Evolutionary conservation across 2,113 vertebrate species (phyloP).

Genomic region (Paralichthys olivaceus): DNA sequence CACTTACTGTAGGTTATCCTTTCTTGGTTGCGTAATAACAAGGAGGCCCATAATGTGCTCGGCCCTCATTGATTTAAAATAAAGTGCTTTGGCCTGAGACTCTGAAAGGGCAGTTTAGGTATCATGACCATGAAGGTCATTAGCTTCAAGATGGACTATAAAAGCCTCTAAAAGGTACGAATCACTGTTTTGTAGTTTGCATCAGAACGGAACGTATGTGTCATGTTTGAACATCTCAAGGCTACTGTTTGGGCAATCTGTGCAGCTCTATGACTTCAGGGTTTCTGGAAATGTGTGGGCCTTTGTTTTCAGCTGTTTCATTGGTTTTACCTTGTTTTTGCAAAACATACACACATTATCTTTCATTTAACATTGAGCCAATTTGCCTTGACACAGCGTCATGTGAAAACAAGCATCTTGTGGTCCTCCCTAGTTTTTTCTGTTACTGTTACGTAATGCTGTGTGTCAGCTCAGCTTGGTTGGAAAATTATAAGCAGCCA

Average conservation of each 20-base stretch:
- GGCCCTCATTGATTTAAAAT: background rate
- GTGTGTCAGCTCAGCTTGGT: constrained; percentile 6
- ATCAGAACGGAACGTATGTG: background rate
- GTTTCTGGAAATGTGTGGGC: background rate
- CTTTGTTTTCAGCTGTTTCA: background rate
- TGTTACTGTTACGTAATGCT: constrained; percentile 18
- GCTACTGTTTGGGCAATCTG: background rate
- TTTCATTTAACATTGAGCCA: background rate
- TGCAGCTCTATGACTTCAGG: background rate
- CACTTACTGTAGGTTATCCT: background rate
- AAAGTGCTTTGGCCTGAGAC: background rate
- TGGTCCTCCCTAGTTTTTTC: constrained; percentile 1
- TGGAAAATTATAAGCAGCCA: constrained; percentile 31
- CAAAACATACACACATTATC: background rate
- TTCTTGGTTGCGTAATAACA: background rate
- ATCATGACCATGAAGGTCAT: background rate
- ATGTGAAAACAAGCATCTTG: constrained; percentile 28
- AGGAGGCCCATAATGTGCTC: background rate
- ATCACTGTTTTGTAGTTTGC: constrained; percentile 13
- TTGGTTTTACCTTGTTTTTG: background rate
- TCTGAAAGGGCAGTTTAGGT: background rate
- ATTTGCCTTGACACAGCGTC: constrained; percentile 10
- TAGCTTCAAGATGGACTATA: background rate
- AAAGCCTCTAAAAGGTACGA: background rate
- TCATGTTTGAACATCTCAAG: background rate